Evolutionary conservation across 1,140 invertebrate species (phyloP).

Genomic region (Aporrectodea caliginosa): DNA sequence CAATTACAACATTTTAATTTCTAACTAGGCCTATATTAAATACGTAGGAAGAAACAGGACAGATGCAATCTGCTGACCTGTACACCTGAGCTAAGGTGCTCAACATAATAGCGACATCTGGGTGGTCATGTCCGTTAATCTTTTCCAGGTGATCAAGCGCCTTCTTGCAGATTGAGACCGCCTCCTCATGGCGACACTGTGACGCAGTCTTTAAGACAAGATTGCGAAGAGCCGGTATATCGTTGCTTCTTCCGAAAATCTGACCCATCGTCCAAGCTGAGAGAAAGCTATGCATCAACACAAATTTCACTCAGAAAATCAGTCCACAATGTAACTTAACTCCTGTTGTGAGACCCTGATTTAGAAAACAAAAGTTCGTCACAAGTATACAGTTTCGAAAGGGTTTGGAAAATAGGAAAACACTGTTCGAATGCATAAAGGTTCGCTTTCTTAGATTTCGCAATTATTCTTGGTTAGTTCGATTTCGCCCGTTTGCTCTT

Average conservation of each 20-base stretch:
- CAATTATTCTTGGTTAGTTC: too few species aligned
- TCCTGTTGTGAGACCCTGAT: too few species aligned
- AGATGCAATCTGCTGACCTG: too few species aligned
- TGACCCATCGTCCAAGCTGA: constrained; percentile 63
- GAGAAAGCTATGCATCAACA: background rate
- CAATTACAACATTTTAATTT: too few species aligned
- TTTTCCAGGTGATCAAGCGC: constrained; percentile 98
- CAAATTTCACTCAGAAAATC: background rate
- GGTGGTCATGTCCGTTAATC: constrained; percentile 95
- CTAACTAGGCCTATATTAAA: too few species aligned
- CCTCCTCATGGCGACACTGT: constrained; percentile 90
- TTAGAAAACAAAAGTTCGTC: too few species aligned
- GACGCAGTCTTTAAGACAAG: constrained; percentile 97
- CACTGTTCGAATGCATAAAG: too few species aligned
- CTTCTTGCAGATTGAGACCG: constrained; percentile 97
- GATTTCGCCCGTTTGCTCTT: too few species aligned
- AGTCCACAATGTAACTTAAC: background rate
- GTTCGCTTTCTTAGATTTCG: too few species aligned
- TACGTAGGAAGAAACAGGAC: too few species aligned
- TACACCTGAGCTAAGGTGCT: constrained; percentile 98
- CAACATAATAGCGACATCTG: constrained; percentile 98
- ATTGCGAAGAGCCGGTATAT: constrained; percentile 56
- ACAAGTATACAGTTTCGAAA: too few species aligned
- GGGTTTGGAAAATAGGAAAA: too few species aligned
- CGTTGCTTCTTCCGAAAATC: constrained; percentile 59